Conservation (phyloP, 2,888 invertebrate genomes). For the Cryptus armator region DNA sequence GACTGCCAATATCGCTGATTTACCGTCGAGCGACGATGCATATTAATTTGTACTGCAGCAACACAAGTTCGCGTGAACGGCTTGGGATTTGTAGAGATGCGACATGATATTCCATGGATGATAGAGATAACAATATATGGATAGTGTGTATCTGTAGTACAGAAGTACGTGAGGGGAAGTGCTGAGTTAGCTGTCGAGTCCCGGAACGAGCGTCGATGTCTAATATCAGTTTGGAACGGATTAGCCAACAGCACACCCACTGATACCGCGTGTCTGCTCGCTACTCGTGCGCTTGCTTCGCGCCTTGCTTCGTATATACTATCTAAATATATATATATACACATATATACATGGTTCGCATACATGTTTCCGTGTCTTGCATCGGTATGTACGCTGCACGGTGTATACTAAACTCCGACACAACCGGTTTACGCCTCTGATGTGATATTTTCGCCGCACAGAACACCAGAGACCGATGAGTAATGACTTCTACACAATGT, state of each 20-base stretch:
- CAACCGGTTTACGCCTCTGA: constrained; percentile 45
- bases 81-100: no score
- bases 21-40: no score
- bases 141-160: neutral
- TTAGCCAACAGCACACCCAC: constrained; percentile 49
- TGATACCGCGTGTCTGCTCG: constrained; percentile 31
- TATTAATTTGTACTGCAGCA: no score
- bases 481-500: constrained; percentile 40
- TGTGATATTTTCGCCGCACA: constrained; percentile 55
- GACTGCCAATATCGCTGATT: no score
- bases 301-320: constrained; percentile 23
- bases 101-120: no score
- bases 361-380: neutral
- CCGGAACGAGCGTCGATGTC: constrained; percentile 54
- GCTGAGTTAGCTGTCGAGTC: constrained; percentile 49
- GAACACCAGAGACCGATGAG: constrained; percentile 49
- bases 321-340: neutral
- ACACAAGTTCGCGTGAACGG: no score
- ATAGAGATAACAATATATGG: neutral
- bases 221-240: constrained; percentile 58
- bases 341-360: constrained; percentile 11
- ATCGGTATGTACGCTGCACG: neutral
- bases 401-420: neutral
- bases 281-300: constrained; percentile 30
- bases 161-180: constrained; percentile 32